Percentiles rank a stretch among this genome's conserved stretches.
Conservation (phyloP, 2,113 vertebrate species). For the Equus quagga region DNA sequence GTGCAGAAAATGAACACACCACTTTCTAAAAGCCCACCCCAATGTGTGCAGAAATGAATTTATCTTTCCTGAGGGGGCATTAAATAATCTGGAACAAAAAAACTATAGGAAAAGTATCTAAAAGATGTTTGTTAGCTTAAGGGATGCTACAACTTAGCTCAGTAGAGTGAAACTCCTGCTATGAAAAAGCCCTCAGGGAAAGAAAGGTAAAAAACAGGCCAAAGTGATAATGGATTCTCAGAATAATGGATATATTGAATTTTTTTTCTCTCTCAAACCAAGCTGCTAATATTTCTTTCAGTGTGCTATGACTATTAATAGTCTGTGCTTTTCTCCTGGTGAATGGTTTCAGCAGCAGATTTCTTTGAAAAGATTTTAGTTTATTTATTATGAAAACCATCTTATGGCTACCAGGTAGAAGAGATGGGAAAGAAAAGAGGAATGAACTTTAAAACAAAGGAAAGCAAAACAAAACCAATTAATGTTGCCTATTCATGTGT, state of each 20-base stretch:
- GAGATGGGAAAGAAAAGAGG: not conserved
- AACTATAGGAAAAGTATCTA: constrained; percentile 75
- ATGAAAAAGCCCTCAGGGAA: constrained; percentile 40
- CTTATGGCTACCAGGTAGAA: constrained; percentile 45
- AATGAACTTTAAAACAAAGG: constrained; percentile 57
- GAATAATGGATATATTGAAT: constrained; percentile 37
- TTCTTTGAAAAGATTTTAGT: constrained; percentile 32
- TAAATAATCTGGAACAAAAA: constrained; percentile 82
- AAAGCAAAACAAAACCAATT: constrained; percentile 57
- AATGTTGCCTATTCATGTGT: constrained; percentile 53
- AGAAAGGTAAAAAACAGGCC: not conserved
- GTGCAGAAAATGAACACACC: constrained; percentile 91
- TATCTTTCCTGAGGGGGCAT: constrained; percentile 87
- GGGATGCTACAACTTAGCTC: constrained; percentile 62
- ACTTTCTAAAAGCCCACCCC: constrained; percentile 84
- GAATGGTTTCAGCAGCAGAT: constrained; percentile 51
- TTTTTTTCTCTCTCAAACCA: constrained; percentile 7
- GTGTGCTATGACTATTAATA: constrained; percentile 2
- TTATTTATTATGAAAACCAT: constrained; percentile 40
- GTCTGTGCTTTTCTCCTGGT: not conserved
- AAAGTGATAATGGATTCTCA: constrained; percentile 61
- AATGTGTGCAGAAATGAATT: constrained; percentile 88
- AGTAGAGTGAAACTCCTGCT: not conserved
- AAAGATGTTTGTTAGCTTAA: constrained; percentile 71
- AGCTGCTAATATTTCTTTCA: constrained; percentile 43